Conservation (phyloP, 2,888 invertebrate species). For the Erebia epiphron region DNA sequence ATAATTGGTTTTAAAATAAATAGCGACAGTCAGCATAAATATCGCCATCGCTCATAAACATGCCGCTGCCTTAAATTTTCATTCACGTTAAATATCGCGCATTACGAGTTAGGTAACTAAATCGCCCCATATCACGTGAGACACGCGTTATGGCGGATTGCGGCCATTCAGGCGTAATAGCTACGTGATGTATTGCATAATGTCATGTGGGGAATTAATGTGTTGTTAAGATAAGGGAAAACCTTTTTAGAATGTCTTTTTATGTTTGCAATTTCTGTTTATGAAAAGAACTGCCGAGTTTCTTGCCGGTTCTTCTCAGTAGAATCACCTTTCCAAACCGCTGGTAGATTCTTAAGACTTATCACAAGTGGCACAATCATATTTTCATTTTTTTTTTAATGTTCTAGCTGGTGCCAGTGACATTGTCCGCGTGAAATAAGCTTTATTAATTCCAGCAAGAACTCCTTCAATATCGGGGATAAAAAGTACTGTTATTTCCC, state of each 20-base stretch:
- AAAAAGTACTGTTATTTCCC: too few species aligned
- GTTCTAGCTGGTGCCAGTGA: not conserved
- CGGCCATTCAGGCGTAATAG: conserved; percentile 28
- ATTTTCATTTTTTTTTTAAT: too few species aligned
- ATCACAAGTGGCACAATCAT: too few species aligned
- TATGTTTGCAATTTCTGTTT: not conserved
- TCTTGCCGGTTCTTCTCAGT: too few species aligned
- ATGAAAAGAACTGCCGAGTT: too few species aligned
- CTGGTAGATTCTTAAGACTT: too few species aligned
- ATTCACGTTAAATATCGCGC: conserved; percentile 38
- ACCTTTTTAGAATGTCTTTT: not conserved
- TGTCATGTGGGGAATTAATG: conserved; percentile 25
- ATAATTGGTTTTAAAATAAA: too few species aligned
- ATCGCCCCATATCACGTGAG: conserved; percentile 44
- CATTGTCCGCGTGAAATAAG: not conserved
- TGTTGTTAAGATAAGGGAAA: not conserved
- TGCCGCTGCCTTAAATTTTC: conserved; percentile 32
- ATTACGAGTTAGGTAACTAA: conserved; percentile 42
- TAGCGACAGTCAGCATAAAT: not conserved
- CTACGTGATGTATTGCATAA: conserved; percentile 33
- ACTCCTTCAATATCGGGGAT: not conserved
- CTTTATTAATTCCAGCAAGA: not conserved
- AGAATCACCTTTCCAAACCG: too few species aligned
- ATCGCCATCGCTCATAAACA: conserved; percentile 31
- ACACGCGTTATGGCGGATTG: conserved; percentile 41